phyloP scores from a whole-genome alignment of 2,797 vertebrate species.

The Limosa lapponica region DNA sequence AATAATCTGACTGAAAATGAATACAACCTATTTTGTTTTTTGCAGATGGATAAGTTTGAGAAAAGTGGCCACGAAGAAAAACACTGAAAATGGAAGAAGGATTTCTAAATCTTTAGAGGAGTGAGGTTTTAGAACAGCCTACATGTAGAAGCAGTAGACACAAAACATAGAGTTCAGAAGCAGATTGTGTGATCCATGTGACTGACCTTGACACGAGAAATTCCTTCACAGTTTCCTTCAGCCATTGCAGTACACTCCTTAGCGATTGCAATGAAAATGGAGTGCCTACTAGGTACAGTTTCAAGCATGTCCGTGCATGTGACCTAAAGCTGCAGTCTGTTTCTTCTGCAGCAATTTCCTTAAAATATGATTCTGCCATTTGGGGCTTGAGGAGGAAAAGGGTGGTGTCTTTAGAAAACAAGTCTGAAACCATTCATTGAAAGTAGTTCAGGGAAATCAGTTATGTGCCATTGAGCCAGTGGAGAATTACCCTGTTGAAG shows the following conservation, averaged over 20 bases:
- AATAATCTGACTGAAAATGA: not conserved
- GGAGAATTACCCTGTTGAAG: not conserved
- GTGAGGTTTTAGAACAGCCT: not conserved
- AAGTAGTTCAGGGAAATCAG: conserved; percentile 1
- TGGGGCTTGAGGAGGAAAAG: not conserved
- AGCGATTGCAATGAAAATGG: not conserved
- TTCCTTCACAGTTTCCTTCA: not conserved
- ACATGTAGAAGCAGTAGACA: not conserved
- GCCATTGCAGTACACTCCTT: not conserved
- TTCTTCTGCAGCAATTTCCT: not conserved
- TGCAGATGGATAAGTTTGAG: not conserved
- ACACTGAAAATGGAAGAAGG: not conserved
- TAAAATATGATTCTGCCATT: not conserved
- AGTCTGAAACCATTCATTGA: not conserved
- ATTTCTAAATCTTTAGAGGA: not conserved
- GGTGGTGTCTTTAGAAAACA: not conserved
- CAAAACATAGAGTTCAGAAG: not conserved
- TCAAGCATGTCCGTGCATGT: not conserved
- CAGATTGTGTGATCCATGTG: not conserved
- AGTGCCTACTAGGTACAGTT: not conserved
- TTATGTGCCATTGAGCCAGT: not conserved
- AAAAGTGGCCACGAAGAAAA: not conserved
- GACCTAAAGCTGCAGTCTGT: not conserved
- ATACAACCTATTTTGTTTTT: not conserved
- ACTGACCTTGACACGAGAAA: not conserved